Base-by-base conservation (phyloP, 1,140 invertebrate species). In the Cotesia vestalis region DNA sequence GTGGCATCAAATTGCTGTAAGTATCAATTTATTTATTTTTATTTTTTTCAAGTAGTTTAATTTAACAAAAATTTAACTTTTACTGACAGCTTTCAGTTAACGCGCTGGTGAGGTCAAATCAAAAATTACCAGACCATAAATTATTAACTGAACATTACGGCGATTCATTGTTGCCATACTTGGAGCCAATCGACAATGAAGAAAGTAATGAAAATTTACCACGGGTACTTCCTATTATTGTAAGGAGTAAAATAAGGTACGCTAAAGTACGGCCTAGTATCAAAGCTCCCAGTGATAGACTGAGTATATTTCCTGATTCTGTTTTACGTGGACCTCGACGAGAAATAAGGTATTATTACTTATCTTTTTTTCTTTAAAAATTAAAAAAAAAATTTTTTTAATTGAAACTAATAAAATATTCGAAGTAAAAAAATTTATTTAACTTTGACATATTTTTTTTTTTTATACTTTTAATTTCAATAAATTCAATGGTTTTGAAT, bases 221-320 rank as follows among this genome's bases (percentile, higher is more conserved):
- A 51, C 12, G 66, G 4, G 75, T 77, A 73, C 80, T 86, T 77
- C 86, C 85, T 69, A 86, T 86, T 40, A 83, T 83, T 14, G 80
- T 85, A 12, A 85, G 81, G 73, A 83, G 81, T 63, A 87, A 86
- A 76, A 83, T 87, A 71, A 85, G 81, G 8, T 86, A 85, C 35
- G 78, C 79, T 0, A 80, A 81, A n/a, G 73, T 86, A 3, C 80
- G 76, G 59, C 78, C 81, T 8, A 69, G 59, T 34, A 66, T 75
- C 4, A 78, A 77, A 70, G 46, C 73, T 3, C 74, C 76, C 40
- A 68, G 78, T n/a, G 85, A 86, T 61, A 79, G 82, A 69, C 85
- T 85, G 72, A 76, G 72, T 8, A 78, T 77, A 11, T 87, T 87
- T 76, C 82, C 85, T 9, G 83, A 87, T 74, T 86, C 84, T 14